Evolutionary conservation across 2,888 invertebrate species (phyloP), one percentile per base, ranked within the genome.

Genomic region (Apodemia zela): DNA sequence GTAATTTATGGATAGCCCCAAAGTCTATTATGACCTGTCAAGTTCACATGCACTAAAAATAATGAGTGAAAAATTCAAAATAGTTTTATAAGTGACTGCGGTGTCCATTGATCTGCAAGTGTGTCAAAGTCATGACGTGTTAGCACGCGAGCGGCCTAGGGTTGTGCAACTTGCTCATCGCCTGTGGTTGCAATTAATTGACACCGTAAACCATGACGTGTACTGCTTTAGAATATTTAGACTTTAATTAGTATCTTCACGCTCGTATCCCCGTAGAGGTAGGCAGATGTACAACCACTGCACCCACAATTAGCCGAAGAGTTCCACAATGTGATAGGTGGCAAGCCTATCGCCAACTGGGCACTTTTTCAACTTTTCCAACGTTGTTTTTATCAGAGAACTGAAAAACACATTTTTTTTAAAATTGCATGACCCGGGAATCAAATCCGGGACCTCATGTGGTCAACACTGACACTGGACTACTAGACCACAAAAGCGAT

Each of bases 41-140:
- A 21, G 51, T 21, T 25, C 51, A 51, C 21, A 13, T 21, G 51
- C 13, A 4, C 21, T 11, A 29, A n/a, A 13, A 11, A 10, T 45
- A 11, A 47, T 18, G 3, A 29, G 13, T 6, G 25, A 17, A 18
- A 29, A 33, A 35, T 42, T 42, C 17, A 21, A 15, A 21, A 60
- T 11, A 25, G 42, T 38, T 38, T 11, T 42, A 17, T 15, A 62
- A 59, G 62, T 59, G 25, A 73, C 67, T 71, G 71, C 72, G 72
- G 71, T 78, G 80, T 77, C 78, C 81, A 84, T 84, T 85, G 83
- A 85, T 82, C 79, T 74, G 69, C 73, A 89, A 87, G 83, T 84
- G 80, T 89, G 90, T 89, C 89, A 89, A 89, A 88, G 90, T 84
- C 89, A 84, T 82, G 79, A 86, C 80, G 84, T 83, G 84, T 80